Conservation (phyloP, 2,113 vertebrate species). For the Hippocampus zosterae region DNA sequence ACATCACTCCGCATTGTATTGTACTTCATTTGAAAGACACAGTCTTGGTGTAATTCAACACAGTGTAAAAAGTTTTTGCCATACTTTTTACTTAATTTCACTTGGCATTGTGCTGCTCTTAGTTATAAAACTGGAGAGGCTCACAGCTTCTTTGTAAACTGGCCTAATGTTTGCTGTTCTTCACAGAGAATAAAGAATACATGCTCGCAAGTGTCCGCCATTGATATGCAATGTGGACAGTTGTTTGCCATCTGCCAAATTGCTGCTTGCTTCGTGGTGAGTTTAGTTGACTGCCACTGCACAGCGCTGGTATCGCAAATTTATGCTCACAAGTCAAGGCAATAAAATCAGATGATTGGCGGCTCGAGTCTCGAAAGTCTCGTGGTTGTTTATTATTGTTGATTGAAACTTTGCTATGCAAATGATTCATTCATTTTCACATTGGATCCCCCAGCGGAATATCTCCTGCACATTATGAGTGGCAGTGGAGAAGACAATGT, state of each 20-base stretch:
- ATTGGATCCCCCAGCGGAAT: not conserved
- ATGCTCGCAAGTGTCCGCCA: not conserved
- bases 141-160: not conserved
- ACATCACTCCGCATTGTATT: not conserved
- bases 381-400: not conserved
- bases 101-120: not conserved
- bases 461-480: not conserved
- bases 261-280: not conserved
- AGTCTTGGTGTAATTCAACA: not conserved
- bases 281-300: not conserved
- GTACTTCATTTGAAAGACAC: not conserved
- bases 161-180: not conserved
- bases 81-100: not conserved
- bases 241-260: not conserved
- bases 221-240: not conserved
- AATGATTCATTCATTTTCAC: not conserved
- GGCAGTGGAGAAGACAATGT: not conserved
- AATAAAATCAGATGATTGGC: no score
- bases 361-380: no score
- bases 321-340: no score
- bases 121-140: not conserved
- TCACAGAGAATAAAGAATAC: not conserved
- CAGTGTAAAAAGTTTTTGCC: not conserved
- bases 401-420: no score
- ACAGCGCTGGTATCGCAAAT: no score